Percentiles rank a stretch among this genome's conserved stretches.
Evolutionary conservation across 2,888 invertebrate genomes (phyloP).

Genomic region (Sesamia inferens): DNA sequence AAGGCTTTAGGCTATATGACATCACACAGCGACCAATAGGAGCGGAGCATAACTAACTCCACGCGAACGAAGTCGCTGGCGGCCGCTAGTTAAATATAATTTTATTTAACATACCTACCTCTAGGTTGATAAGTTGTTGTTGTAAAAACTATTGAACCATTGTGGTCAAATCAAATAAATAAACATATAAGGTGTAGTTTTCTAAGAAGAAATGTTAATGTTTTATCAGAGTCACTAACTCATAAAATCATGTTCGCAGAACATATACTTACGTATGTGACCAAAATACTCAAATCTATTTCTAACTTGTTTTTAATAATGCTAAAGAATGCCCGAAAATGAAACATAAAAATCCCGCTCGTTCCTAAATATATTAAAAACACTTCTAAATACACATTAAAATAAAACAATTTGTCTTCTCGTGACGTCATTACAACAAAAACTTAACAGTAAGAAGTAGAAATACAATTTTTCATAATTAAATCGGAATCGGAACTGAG

Average conservation of each 20-base stretch:
- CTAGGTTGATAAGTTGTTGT: no score
- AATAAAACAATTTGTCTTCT: slow-evolving; percentile 34
- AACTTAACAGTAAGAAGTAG: slow-evolving; percentile 43
- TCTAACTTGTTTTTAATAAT: not conserved
- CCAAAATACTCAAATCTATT: not conserved
- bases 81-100: no score
- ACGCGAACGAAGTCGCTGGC: no score
- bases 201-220: no score
- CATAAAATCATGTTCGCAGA: not conserved
- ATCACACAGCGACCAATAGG: no score
- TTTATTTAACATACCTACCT: no score
- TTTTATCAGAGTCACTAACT: no score
- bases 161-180: no score
- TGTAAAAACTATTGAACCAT: no score
- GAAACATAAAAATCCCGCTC: not conserved
- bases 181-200: no score
- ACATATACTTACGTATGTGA: not conserved
- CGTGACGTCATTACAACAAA: slow-evolving; percentile 46
- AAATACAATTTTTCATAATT: slow-evolving; percentile 74
- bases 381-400: slow-evolving; percentile 17
- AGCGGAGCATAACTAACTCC: no score
- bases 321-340: not conserved
- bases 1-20: no score
- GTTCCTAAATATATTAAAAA: slow-evolving; percentile 7
- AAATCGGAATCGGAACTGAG: slow-evolving; percentile 68